phyloP scores from a whole-genome alignment of 2,797 vertebrate genomes.

The Protonibea diacanthus region DNA sequence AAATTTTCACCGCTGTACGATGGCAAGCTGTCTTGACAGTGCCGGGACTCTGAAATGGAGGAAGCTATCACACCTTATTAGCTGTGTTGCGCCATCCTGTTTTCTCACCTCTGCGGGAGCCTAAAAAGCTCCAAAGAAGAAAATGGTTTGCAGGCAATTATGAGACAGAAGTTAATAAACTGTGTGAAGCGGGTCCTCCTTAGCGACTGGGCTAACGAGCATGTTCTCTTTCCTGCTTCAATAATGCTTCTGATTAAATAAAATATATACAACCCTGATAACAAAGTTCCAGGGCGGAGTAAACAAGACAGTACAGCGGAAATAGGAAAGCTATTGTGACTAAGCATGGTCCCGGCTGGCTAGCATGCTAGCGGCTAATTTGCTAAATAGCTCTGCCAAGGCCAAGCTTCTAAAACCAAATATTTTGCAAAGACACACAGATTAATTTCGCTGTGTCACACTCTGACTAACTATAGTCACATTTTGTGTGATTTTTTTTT shows the following conservation, averaged over 20 bases:
- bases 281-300: no score
- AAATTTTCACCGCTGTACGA: background rate
- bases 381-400: background rate
- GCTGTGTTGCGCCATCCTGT: no score
- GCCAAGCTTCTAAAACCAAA: background rate
- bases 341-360: background rate
- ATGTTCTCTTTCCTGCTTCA: no score
- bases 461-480: background rate
- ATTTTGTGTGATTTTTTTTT: background rate
- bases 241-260: no score
- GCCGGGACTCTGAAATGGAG: background rate
- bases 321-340: no score
- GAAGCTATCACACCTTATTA: background rate
- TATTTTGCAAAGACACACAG: background rate
- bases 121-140: background rate
- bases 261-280: no score
- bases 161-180: background rate
- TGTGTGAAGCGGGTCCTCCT: no score
- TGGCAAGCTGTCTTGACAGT: background rate
- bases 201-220: no score
- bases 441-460: background rate
- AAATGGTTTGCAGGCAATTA: no score
- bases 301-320: no score
- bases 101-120: no score
- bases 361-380: slow-evolving; percentile 1